Evolutionary conservation across 2,797 vertebrate species (phyloP).

Genomic region (Psittacula derbiana): DNA sequence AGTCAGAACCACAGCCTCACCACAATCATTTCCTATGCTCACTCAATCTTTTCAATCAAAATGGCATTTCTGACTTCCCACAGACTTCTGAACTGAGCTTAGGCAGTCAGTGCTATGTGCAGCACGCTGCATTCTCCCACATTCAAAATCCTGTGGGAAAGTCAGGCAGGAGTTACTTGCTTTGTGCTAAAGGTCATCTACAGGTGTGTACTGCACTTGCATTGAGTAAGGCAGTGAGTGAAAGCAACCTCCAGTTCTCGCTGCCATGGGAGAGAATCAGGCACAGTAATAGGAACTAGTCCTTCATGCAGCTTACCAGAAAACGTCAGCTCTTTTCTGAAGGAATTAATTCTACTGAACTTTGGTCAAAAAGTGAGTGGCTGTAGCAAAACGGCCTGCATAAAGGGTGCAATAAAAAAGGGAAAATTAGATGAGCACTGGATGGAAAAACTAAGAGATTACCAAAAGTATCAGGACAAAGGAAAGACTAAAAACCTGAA

Average conservation of each 20-base stretch:
- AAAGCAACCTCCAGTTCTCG: not conserved
- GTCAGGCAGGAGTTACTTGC: not conserved
- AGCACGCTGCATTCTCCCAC: not conserved
- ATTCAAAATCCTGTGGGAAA: not conserved
- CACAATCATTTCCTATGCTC: not conserved
- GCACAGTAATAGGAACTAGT: not conserved
- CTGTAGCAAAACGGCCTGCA: not conserved
- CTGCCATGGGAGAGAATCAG: not conserved
- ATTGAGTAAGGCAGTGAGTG: not conserved
- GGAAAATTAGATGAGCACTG: no score
- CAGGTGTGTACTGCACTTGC: not conserved
- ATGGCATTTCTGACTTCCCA: not conserved
- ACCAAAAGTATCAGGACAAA: not conserved
- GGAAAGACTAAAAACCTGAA: not conserved
- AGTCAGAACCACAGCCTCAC: not conserved
- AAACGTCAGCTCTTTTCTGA: not conserved
- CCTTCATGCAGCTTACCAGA: not conserved
- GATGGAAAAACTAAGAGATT: not conserved
- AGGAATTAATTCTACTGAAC: not conserved
- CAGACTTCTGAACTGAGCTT: not conserved
- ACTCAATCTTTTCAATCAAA: not conserved
- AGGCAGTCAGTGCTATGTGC: not conserved
- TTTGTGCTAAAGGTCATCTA: not conserved
- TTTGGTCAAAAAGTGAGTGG: not conserved
- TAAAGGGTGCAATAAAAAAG: not conserved